A percentile compares a stretch with the other conserved stretches of the same genome.
Evolutionary conservation across 1,140 invertebrate genomes (phyloP).

Genomic region (Drosophila biarmipes): DNA sequence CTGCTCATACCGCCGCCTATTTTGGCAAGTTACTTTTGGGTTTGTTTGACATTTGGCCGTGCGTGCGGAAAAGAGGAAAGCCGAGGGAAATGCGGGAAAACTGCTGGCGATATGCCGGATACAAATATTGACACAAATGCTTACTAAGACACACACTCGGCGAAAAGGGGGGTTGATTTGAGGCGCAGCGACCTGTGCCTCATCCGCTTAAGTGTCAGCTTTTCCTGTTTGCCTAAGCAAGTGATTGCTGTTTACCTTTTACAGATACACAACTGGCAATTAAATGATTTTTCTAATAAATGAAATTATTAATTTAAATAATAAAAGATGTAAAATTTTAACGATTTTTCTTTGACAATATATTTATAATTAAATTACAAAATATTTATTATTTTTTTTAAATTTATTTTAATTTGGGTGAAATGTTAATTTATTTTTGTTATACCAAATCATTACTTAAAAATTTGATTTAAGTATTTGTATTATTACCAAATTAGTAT

Average conservation of each 20-base stretch:
- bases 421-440: no score
- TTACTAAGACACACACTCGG: constrained; percentile 25
- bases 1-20: constrained; percentile 34
- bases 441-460: neutral
- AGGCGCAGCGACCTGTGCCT: constrained; percentile 19
- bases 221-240: constrained; percentile 70
- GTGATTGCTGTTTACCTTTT: constrained; percentile 73
- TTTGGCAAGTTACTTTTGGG: constrained; percentile 44
- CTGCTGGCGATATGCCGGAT: constrained; percentile 59
- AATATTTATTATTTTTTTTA: neutral
- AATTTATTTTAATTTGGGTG: no score
- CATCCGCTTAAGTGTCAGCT: constrained; percentile 65
- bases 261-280: neutral
- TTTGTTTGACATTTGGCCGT: constrained; percentile 62
- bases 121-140: constrained; percentile 73
- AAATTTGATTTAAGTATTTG: neutral
- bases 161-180: constrained; percentile 6
- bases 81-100: neutral
- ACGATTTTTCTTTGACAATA: neutral
- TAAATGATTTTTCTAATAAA: no score
- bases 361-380: neutral
- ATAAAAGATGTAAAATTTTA: no score
- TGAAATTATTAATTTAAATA: no score
- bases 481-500: no score
- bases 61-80: constrained; percentile 25